A percentile compares a stretch with the other conserved stretches of the same genome.
Evolutionary conservation across 2,888 invertebrate genomes (phyloP).

Genomic region (Heliconius ismenius): DNA sequence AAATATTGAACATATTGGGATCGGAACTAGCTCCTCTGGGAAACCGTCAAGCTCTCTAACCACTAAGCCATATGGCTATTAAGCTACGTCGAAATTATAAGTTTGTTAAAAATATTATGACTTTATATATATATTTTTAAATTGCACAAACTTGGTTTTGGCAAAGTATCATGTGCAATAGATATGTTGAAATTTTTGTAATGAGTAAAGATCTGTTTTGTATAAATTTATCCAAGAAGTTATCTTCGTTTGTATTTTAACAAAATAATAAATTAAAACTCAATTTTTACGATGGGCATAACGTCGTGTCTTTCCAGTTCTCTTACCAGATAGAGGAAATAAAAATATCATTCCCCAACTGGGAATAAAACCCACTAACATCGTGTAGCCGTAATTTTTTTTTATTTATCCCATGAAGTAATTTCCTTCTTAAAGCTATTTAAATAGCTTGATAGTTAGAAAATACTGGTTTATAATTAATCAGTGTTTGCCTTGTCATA

Average conservation of each 20-base stretch:
- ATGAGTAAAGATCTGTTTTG: not conserved
- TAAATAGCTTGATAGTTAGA: not conserved
- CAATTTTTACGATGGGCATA: no score
- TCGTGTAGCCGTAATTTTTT: not conserved
- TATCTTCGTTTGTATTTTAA: not conserved
- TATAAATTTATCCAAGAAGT: not conserved
- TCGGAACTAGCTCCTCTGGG: no score
- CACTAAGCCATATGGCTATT: no score
- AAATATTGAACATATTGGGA: no score
- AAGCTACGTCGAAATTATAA: not conserved
- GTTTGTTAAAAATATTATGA: not conserved
- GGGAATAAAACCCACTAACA: no score
- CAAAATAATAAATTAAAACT: no score
- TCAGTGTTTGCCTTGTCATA: not conserved
- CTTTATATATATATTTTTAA: not conserved
- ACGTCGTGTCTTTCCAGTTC: no score
- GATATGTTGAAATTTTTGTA: not conserved
- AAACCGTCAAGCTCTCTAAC: no score
- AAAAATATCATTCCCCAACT: no score
- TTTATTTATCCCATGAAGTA: not conserved
- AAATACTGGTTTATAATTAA: slow-evolving; percentile 2
- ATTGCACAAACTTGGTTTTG: not conserved
- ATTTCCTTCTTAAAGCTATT: not conserved
- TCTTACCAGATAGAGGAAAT: no score
- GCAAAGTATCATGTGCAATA: not conserved